Evolutionary conservation across 2,113 vertebrate species (phyloP), one percentile per base, ranked within the genome.

Genomic region (Crotalus horridus): DNA sequence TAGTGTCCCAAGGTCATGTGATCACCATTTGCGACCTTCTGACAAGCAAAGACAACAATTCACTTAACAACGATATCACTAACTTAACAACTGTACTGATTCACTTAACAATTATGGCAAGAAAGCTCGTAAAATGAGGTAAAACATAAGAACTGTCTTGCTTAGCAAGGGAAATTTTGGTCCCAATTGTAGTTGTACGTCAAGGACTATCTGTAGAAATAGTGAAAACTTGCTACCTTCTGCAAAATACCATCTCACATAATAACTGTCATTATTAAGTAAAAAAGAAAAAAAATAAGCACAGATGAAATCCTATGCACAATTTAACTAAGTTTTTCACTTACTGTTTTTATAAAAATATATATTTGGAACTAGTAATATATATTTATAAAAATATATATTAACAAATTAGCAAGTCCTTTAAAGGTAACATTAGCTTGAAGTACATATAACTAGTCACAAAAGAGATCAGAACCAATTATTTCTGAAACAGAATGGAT

Each of bases 401-500:
- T 87, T 94, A 89, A 88, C 91, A 91, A 91, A 88, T 54, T 92
- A 93, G 23, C 87, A 92, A 87, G 55, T 85, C 89, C 91, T 95
- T 94, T 95, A 95, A 93, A 94, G 88, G 91, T 46, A 90, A 85
- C 51, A 29, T 54, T 90, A 51, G 81, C 48, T 87, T 90, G 89
- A 61, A 90, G 48, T 33, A 59, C 5, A 5, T 90, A 95, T 90
- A 95, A 92, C 95, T 95, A 97, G 93, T 85, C 95, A 95, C 96
- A 97, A 56, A 96, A 93, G 93, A 1, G 89, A 94, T 87, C 95
- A 90, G 94, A 92, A 96, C 93, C 91, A 59, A 55, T 93, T 94
- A 94, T 91, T 94, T 89, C 33, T 94, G 94, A 96, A 97, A 95
- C 90, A 94, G 90, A 95, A 97, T 4, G 96, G 81, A 97, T 93